Percentiles rank a stretch among this genome's conserved stretches.
Conservation (phyloP, 2,113 vertebrate genomes). For the Hemiprocne comata region DNA sequence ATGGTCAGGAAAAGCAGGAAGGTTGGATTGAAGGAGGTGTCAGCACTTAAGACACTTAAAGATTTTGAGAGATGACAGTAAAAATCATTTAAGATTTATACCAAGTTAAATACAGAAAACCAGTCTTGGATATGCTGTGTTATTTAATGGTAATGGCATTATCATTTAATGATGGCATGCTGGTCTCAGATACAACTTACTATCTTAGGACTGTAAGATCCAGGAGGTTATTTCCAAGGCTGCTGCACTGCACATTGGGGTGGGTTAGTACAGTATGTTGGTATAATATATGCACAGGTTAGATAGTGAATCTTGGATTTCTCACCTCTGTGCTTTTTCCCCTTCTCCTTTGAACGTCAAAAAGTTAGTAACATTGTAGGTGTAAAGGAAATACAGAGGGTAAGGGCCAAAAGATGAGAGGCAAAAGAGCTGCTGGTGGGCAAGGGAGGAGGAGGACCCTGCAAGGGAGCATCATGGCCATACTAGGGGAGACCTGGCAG, state of each 20-base stretch:
- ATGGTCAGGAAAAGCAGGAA: neutral
- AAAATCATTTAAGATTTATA: neutral
- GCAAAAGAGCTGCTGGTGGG: neutral
- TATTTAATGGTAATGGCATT: neutral
- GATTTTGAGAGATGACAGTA: neutral
- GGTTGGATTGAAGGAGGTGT: neutral
- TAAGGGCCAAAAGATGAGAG: neutral
- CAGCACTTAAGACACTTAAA: neutral
- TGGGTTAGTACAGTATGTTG: neutral
- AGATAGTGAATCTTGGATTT: neutral
- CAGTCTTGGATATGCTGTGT: neutral
- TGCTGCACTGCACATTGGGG: neutral
- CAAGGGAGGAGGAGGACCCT: neutral
- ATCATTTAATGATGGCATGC: neutral
- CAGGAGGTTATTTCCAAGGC: neutral
- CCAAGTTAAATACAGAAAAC: neutral
- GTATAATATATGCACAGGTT: neutral
- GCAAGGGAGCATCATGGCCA: accelerated
- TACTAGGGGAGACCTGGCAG: neutral
- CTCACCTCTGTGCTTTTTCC: neutral
- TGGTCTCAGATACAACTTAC: accelerated
- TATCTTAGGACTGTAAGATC: neutral
- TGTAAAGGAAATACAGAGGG: neutral
- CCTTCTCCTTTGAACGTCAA: neutral
- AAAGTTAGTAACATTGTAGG: neutral